Percentiles rank a stretch among this genome's conserved stretches.
phyloP scores from a whole-genome alignment of 2,113 vertebrate genomes.

The Psophia crepitans region DNA sequence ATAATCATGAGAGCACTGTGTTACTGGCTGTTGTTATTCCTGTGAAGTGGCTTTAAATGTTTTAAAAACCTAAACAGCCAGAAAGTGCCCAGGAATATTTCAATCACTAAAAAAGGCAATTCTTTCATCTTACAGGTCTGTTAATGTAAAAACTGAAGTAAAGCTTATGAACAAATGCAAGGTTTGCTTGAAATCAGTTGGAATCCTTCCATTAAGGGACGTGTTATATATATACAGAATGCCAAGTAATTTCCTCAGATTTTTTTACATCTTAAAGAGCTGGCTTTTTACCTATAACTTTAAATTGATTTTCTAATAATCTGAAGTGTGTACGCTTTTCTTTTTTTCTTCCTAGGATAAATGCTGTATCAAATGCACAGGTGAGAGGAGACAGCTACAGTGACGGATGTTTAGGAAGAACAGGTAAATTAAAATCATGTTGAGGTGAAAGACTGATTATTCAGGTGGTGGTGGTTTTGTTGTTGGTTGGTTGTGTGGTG shows the following conservation, averaged over 20 bases:
- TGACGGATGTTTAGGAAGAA: conserved; percentile 88
- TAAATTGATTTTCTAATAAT: neutral
- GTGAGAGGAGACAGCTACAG: conserved; percentile 89
- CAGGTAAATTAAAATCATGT: conserved; percentile 72
- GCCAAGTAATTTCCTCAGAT: neutral
- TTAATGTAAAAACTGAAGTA: neutral
- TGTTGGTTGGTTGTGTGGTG: no score
- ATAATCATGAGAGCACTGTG: neutral
- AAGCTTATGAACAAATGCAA: neutral
- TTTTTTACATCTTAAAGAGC: neutral
- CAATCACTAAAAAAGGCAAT: neutral
- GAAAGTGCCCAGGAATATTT: neutral
- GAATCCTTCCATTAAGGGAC: neutral
- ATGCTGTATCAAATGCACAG: conserved; percentile 92
- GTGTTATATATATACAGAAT: neutral
- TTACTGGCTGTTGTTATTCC: neutral
- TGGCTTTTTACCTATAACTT: neutral
- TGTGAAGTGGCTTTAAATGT: neutral
- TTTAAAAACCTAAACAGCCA: neutral
- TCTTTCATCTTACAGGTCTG: neutral
- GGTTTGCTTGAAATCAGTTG: neutral
- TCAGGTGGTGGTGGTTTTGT: neutral
- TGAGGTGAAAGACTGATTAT: neutral
- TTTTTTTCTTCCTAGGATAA: conserved; percentile 79
- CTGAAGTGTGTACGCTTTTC: neutral